Percentiles rank a stretch among this genome's conserved stretches.
phyloP scores from a whole-genome alignment of 1,140 invertebrate species.

The Dendrolimus punctatus region DNA sequence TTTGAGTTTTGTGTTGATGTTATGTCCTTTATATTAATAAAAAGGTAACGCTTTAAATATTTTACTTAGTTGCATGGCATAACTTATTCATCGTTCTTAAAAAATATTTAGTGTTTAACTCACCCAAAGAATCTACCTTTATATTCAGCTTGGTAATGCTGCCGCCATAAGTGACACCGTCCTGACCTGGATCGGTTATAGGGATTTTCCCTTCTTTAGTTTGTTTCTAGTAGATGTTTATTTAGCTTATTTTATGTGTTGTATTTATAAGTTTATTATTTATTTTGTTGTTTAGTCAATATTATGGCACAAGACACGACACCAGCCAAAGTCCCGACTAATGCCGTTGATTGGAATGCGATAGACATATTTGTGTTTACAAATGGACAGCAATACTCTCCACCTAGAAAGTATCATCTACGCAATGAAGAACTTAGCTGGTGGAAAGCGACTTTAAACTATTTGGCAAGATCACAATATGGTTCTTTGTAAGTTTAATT shows the following conservation, averaged over 20 bases:
- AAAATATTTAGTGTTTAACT: too few relatives aligned
- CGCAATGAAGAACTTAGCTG: slow-evolving; percentile 27
- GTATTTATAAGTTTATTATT: neutral
- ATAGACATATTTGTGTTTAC: slow-evolving; percentile 53
- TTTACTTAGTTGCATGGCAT: too few relatives aligned
- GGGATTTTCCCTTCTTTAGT: too few relatives aligned
- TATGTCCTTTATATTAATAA: too few relatives aligned
- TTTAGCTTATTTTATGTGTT: neutral
- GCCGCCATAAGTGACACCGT: too few relatives aligned
- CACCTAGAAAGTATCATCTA: slow-evolving; percentile 53
- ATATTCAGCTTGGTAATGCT: too few relatives aligned
- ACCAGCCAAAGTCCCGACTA: slow-evolving; percentile 16
- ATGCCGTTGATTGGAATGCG: slow-evolving; percentile 17
- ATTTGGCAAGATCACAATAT: slow-evolving; percentile 38
- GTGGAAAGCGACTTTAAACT: slow-evolving; percentile 33
- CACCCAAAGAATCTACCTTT: too few relatives aligned
- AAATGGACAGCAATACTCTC: slow-evolving; percentile 46
- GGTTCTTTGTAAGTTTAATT: slow-evolving; percentile 31
- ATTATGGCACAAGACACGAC: slow-evolving; percentile 12
- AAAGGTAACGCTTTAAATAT: too few relatives aligned
- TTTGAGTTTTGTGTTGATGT: too few relatives aligned
- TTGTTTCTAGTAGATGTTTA: too few relatives aligned
- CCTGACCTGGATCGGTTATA: too few relatives aligned
- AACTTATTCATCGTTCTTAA: too few relatives aligned
- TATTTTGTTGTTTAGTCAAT: slow-evolving; percentile 1